Base-by-base conservation (phyloP, 1,140 invertebrate genomes). In the Zophobas morio region DNA sequence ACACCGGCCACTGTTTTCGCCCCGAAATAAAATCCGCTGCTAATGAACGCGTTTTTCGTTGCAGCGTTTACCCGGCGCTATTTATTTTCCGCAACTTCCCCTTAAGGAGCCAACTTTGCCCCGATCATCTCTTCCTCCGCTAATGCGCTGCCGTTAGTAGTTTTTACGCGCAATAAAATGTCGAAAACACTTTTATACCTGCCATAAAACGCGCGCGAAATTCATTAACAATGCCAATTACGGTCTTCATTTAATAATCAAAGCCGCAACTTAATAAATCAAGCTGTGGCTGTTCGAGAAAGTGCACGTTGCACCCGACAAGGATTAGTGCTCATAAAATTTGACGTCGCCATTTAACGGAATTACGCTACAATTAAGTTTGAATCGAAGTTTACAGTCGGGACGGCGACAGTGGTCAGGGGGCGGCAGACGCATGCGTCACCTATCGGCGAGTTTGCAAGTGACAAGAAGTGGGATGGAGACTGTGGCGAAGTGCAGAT, bases 331-430 rank as follows among this genome's bases (percentile, higher is more conserved):
- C 71, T 54, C 71, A 54, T 57, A 54, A 73, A 73, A 73, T 54
- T 73, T 73, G 49, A 75, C 53, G 56, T 49, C 53, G 53, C 74
- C 74, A 75, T 75, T 75, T 75, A 75, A 56, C 57, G n/a, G 57
- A 75, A 75, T 75, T 75, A 75, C 74, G 51, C 35, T 75, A 75
- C 74, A 75, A 75, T 66, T 75, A 75, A 75, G 74, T 63, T 57
- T 46, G 74, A 54, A 75, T 75, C 35, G 74, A 75, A 63, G 70
- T 72, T 72, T 51, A 63, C 39, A 57, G 46, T 63, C 40, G 20
- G 6, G 53, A 42, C 49, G 49, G 2, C 49, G 49, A 36, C 57
- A 63, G 73, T 75, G 74, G 74, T 75, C 74, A 75, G 57, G 57
- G 42, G 54, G 39, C 40, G 51, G 4, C 20, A 35, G 6, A 71